These are phyloP conservation scores for Vombatus ursinus DNA, from an alignment of 2,113 vertebrate genomes.

Conservation along the genomic window DNA sequence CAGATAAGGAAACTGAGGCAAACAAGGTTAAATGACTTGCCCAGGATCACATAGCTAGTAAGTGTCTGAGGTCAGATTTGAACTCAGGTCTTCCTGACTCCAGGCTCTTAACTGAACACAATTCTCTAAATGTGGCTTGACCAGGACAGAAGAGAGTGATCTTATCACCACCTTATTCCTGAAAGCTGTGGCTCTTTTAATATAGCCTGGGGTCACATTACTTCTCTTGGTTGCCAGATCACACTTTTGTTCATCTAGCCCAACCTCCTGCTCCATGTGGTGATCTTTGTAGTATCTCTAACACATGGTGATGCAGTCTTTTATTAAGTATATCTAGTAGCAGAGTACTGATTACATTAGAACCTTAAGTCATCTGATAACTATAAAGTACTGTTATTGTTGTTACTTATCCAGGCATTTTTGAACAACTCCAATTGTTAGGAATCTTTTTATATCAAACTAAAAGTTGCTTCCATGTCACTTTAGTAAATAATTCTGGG, in stretches of 20 bases:
- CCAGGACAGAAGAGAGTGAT: background rate
- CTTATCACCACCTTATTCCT: background rate
- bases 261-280: background rate
- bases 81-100: background rate
- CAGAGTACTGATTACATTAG: background rate
- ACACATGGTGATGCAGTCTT: background rate
- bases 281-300: background rate
- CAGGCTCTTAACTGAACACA: background rate
- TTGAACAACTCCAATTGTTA: background rate
- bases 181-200: background rate
- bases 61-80: background rate
- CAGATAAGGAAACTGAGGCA: background rate
- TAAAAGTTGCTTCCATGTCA: background rate
- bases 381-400: background rate
- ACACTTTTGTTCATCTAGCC: background rate
- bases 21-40: background rate
- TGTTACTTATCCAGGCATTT: background rate
- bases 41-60: background rate
- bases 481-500: background rate
- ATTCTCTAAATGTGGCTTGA: background rate
- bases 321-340: background rate
- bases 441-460: background rate
- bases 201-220: background rate
- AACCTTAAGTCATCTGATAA: background rate
- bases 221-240: background rate